Conservation (phyloP, 2,888 invertebrate species). For the Strigamia crassipes region DNA sequence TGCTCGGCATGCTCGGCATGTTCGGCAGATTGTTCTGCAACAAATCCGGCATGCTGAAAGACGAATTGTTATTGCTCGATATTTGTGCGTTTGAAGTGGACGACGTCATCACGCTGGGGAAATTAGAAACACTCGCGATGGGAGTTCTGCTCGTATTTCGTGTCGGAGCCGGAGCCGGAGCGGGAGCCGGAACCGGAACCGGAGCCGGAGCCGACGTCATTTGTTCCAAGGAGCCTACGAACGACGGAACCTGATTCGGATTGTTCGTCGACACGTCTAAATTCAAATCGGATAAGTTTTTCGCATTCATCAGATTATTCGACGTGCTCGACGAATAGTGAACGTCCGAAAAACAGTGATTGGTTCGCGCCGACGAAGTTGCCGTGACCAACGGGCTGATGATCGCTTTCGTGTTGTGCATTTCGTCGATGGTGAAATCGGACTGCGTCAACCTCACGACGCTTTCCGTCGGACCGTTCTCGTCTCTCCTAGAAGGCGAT, state of each 20-base stretch:
- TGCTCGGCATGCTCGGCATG: slow-evolving; percentile 14
- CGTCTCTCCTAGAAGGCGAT: not conserved
- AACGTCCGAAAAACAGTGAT: not conserved
- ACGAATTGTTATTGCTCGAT: not conserved
- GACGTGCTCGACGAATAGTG: not conserved
- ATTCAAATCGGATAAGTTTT: not conserved
- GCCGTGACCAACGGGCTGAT: not conserved
- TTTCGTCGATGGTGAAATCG: not conserved
- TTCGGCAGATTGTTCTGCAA: slow-evolving; percentile 1
- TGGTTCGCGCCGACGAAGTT: no score
- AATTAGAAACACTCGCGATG: not conserved
- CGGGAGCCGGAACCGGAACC: no score
- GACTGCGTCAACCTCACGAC: not conserved
- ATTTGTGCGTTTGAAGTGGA: not conserved
- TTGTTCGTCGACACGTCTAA: not conserved
- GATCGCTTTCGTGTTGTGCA: not conserved
- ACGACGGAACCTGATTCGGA: not conserved
- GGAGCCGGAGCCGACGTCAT: not conserved
- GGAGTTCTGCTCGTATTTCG: not conserved
- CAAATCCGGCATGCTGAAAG: slow-evolving; percentile 45
- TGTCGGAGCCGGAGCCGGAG: no score
- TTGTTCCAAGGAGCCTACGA: not conserved
- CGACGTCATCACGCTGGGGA: slow-evolving; percentile 22
- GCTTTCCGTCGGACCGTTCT: not conserved
- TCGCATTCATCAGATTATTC: not conserved